Conservation (phyloP, 2,797 vertebrate species). For the Oreonectes daqikongensis region DNA sequence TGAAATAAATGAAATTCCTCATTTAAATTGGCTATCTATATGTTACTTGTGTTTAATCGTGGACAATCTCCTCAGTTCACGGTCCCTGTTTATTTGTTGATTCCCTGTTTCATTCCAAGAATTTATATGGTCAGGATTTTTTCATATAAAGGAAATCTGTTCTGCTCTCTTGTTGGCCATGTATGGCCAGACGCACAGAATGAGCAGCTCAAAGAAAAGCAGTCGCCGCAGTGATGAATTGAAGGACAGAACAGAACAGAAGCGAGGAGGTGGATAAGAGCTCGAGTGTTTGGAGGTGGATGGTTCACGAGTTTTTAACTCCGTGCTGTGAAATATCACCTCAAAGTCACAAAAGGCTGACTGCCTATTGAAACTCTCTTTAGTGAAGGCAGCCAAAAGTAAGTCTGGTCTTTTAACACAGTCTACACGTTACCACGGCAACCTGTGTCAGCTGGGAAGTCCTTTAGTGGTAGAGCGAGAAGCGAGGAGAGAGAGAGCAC, state of each 20-base stretch:
- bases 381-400: conserved; percentile 64
- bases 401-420: conserved; percentile 66
- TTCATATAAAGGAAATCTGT: conserved; percentile 55
- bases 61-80: background rate
- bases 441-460: conserved; percentile 78
- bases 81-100: background rate
- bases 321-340: conserved; percentile 77
- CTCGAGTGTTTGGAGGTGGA: conserved; percentile 58
- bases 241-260: conserved; percentile 16
- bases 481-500: conserved; percentile 56
- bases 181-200: conserved; percentile 43
- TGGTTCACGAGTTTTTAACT: conserved; percentile 72
- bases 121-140: conserved; percentile 23
- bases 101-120: background rate
- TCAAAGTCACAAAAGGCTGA: conserved; percentile 74
- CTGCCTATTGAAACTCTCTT: conserved; percentile 65
- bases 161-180: conserved; percentile 57
- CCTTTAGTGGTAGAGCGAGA: conserved; percentile 66
- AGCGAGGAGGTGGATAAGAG: conserved; percentile 50
- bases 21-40: too few relatives aligned
- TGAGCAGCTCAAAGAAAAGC: conserved; percentile 27
- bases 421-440: conserved; percentile 70
- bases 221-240: conserved; percentile 48
- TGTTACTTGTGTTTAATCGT: background rate
- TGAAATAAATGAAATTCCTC: too few relatives aligned